Conservation (phyloP, 2,888 invertebrate genomes). For the Eulithis prunata region DNA sequence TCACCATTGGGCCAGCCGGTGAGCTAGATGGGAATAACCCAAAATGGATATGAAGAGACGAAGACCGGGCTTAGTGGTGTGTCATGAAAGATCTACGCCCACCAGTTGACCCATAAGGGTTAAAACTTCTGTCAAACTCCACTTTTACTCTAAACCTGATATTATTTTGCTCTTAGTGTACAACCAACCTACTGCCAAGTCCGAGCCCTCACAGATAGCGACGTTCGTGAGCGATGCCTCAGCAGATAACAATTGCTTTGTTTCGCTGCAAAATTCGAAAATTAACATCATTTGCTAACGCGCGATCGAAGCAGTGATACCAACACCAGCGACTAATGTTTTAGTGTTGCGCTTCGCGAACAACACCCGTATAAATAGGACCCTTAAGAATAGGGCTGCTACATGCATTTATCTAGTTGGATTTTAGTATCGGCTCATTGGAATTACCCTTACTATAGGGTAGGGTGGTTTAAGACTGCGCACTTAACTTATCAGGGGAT, state of each 20-base stretch:
- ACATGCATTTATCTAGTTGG: background rate
- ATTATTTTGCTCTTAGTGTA: conserved; percentile 30
- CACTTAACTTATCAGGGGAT: no score
- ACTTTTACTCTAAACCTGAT: no score
- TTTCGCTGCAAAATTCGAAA: conserved; percentile 82
- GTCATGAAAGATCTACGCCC: no score
- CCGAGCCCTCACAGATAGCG: conserved; percentile 63
- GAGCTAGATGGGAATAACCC: no score
- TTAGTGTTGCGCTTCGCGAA: conserved; percentile 21
- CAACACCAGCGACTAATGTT: conserved; percentile 50
- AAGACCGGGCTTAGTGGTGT: no score
- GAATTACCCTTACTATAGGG: no score
- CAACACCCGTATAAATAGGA: conserved; percentile 6
- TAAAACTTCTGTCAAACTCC: no score
- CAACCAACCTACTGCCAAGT: conserved; percentile 48
- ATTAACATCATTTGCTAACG: conserved; percentile 84
- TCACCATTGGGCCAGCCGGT: no score
- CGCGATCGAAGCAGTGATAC: conserved; percentile 72
- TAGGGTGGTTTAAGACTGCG: no score
- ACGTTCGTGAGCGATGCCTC: conserved; percentile 78
- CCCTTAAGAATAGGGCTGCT: conserved; percentile 20
- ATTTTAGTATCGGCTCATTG: background rate
- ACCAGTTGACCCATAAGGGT: no score
- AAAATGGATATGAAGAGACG: no score
- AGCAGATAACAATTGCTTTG: conserved; percentile 77